A percentile compares a stretch with the other conserved stretches of the same genome.
These are phyloP conservation scores for Keiferia lycopersicella DNA, from an alignment of 2,888 invertebrate species.

Conservation along the genomic window DNA sequence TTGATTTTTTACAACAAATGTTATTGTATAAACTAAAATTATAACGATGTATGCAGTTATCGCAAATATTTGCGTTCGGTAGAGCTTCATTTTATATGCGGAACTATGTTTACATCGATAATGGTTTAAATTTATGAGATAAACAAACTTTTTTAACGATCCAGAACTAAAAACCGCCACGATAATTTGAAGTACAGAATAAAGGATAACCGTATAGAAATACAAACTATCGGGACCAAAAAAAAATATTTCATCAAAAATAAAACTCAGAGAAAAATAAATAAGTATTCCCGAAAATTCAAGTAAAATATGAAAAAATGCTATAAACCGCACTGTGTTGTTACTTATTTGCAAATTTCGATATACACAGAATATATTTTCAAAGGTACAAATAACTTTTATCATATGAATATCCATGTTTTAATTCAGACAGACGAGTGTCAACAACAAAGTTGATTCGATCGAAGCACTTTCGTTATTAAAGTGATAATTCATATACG, in stretches of 20 bases:
- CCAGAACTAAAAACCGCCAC: background rate
- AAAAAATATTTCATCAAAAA: background rate
- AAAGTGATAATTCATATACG: background rate
- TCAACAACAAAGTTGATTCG: background rate
- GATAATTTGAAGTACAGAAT: background rate
- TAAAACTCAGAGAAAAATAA: background rate
- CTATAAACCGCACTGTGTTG: background rate
- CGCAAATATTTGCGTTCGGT: slow-evolving; percentile 19
- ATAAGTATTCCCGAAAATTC: background rate
- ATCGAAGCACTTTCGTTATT: background rate
- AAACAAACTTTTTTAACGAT: background rate
- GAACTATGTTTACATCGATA: slow-evolving; percentile 25
- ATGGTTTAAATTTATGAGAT: slow-evolving; percentile 26
- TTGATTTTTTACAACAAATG: background rate
- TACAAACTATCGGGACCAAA: background rate
- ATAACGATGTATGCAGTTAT: background rate
- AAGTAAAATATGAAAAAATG: background rate
- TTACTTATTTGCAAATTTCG: slow-evolving; percentile 34
- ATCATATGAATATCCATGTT: slow-evolving; percentile 35
- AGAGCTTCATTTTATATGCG: slow-evolving; percentile 26
- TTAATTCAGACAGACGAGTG: background rate
- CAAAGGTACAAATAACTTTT: slow-evolving; percentile 35
- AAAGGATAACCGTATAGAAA: background rate
- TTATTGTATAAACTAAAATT: too few species aligned
- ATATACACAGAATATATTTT: slow-evolving; percentile 39